Percentiles rank a stretch among this genome's conserved stretches.
Evolutionary conservation across 2,113 vertebrate genomes (phyloP).

Genomic region (Pycnonotus jocosus): DNA sequence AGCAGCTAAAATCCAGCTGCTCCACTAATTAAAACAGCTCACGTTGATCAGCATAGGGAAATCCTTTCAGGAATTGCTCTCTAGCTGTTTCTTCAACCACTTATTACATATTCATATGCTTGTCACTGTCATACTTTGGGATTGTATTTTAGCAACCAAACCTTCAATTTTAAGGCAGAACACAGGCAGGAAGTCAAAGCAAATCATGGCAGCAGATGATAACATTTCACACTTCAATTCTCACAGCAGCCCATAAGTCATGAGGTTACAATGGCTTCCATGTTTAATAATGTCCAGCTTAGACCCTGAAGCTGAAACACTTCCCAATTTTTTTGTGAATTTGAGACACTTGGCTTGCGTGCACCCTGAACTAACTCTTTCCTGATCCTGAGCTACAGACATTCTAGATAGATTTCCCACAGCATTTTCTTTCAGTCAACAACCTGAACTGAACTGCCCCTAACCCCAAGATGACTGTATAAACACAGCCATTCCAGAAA

Average conservation of each 20-base stretch:
- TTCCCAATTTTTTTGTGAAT: neutral
- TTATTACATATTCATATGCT: conserved; percentile 31
- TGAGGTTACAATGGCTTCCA: neutral
- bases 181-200: conserved; percentile 20
- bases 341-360: neutral
- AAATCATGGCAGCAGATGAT: conserved; percentile 2
- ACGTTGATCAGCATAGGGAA: neutral
- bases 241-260: neutral
- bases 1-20: conserved; percentile 49
- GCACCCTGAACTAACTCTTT: neutral
- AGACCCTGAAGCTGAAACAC: neutral
- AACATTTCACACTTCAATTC: neutral
- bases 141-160: neutral
- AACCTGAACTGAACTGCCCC: neutral
- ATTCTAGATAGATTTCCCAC: neutral
- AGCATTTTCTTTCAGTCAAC: neutral
- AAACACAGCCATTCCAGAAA: neutral
- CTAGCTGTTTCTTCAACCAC: conserved; percentile 11
- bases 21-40: conserved; percentile 42
- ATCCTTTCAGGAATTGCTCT: conserved; percentile 27
- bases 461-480: neutral
- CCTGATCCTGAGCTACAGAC: neutral
- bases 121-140: conserved; percentile 13
- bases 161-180: conserved; percentile 15
- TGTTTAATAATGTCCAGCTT: neutral